These are phyloP conservation scores for Philopotamus ludificatus DNA, from an alignment of 1,140 invertebrate genomes.

Conservation along the genomic window DNA sequence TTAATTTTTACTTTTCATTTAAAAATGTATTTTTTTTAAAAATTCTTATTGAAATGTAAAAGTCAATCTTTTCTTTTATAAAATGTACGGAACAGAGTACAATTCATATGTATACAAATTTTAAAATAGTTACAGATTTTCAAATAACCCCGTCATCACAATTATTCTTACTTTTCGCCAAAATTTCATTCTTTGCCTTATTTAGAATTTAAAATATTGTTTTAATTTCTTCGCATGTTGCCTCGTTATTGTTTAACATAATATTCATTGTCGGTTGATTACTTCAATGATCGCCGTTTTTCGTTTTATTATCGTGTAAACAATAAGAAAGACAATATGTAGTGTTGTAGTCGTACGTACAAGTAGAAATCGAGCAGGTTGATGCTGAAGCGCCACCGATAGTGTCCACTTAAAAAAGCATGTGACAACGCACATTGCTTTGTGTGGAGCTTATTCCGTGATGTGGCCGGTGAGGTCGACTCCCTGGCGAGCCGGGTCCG, in stretches of 20 bases:
- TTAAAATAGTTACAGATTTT: constrained; percentile 25
- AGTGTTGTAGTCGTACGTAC: too few species aligned
- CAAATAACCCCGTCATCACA: constrained; percentile 16
- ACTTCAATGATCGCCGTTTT: too few species aligned
- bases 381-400: constrained; percentile 30
- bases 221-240: constrained; percentile 6
- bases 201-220: constrained; percentile 32
- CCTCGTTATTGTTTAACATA: neutral
- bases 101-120: constrained; percentile 29
- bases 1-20: constrained; percentile 26
- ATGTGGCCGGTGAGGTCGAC: constrained; percentile 62
- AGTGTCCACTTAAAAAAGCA: constrained; percentile 51
- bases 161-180: constrained; percentile 6
- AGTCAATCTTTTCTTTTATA: constrained; percentile 26
- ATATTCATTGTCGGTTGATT: too few species aligned
- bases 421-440: constrained; percentile 57
- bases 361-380: constrained; percentile 30
- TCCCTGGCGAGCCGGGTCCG: constrained; percentile 57
- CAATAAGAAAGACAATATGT: too few species aligned
- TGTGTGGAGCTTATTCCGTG: constrained; percentile 55
- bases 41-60: constrained; percentile 29
- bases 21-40: constrained; percentile 37
- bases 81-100: constrained; percentile 32
- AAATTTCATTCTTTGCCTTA: constrained; percentile 21
- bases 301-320: too few species aligned